phyloP scores from a whole-genome alignment of 2,888 invertebrate genomes.

The Ligdia adustata region DNA sequence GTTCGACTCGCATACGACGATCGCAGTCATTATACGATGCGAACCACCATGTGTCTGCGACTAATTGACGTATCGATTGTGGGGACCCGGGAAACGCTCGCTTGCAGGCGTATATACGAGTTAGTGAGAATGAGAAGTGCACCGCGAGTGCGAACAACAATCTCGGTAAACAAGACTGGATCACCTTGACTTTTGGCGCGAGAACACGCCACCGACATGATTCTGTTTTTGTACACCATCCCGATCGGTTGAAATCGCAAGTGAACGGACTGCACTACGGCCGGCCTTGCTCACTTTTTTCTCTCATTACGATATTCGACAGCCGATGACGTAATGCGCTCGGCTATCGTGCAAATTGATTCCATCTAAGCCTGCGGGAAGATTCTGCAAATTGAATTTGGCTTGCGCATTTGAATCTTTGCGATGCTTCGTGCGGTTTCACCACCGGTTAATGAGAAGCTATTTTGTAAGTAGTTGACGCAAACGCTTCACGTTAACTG shows the following conservation, averaged over 20 bases:
- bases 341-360: slow-evolving; percentile 65
- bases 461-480: slow-evolving; percentile 30
- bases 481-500: slow-evolving; percentile 38
- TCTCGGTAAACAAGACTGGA: slow-evolving; percentile 53
- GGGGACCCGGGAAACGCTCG: slow-evolving; percentile 3
- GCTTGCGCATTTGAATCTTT: slow-evolving; percentile 48
- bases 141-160: slow-evolving; percentile 27
- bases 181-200: slow-evolving; percentile 76
- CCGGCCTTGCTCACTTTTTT: slow-evolving; percentile 69
- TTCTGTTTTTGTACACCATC: slow-evolving; percentile 53
- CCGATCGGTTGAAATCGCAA: slow-evolving; percentile 69
- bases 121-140: slow-evolving; percentile 17
- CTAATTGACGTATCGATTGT: slow-evolving; percentile 54
- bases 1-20: slow-evolving; percentile 43
- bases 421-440: slow-evolving; percentile 23
- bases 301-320: slow-evolving; percentile 68
- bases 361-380: slow-evolving; percentile 55
- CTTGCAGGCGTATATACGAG: slow-evolving; percentile 2
- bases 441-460: slow-evolving; percentile 11
- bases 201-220: slow-evolving; percentile 38
- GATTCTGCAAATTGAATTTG: slow-evolving; percentile 62
- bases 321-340: slow-evolving; percentile 68
- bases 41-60: slow-evolving; percentile 61
- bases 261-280: slow-evolving; percentile 73
- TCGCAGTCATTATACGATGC: slow-evolving; percentile 56